Conservation (phyloP, 2,113 vertebrate species). For the Oceanites oceanicus region DNA sequence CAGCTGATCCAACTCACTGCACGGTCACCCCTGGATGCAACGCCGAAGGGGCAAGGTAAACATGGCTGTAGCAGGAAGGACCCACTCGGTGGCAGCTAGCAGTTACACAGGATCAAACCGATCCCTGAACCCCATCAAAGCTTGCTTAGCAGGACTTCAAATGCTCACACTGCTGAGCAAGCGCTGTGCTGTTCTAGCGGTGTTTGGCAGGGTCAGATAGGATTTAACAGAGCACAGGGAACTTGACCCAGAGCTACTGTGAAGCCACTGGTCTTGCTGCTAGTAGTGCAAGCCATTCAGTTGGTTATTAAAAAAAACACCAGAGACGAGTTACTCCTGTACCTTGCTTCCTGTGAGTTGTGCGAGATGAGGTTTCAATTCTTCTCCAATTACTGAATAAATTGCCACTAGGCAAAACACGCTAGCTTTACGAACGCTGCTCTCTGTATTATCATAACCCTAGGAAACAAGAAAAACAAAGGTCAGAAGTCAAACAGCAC, state of each 20-base stretch:
- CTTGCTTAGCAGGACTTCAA: neutral
- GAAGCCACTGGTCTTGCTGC: neutral
- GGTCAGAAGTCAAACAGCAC: constrained; percentile 6
- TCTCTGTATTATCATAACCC: constrained; percentile 98
- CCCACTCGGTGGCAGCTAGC: neutral
- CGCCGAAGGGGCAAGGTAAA: neutral
- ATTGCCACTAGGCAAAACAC: constrained; percentile 97
- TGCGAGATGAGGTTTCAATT: constrained; percentile 93
- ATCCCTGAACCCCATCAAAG: neutral
- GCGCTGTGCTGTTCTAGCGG: neutral
- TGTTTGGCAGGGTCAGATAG: neutral
- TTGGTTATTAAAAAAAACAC: neutral
- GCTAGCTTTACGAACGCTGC: constrained; percentile 95
- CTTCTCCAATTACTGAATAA: constrained; percentile 96
- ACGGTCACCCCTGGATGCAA: neutral
- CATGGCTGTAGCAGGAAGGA: neutral
- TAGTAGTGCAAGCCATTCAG: neutral
- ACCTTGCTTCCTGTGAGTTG: constrained; percentile 98
- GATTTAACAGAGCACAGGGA: neutral
- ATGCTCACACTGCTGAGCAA: neutral
- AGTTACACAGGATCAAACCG: neutral
- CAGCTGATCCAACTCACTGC: neutral
- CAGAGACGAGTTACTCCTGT: neutral
- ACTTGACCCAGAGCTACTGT: neutral
- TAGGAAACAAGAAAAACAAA: constrained; percentile 45